Base-by-base conservation (phyloP, 2,888 invertebrate genomes). In the Cryptops parisi region DNA sequence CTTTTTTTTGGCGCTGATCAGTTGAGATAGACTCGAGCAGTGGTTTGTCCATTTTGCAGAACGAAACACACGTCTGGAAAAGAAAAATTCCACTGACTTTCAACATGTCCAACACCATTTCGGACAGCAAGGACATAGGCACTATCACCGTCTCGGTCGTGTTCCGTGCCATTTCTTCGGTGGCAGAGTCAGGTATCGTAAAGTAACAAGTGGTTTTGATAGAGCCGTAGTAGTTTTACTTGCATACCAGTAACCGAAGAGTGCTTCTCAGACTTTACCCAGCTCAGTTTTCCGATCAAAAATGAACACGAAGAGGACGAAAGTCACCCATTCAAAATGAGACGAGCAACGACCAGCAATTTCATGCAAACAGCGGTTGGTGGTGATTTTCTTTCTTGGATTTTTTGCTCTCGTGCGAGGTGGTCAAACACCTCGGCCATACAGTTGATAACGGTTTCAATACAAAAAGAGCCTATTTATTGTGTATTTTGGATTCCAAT, bases 81-180 rank as follows among this genome's bases (percentile, higher is more conserved):
- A n/a, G 45, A 21, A 27, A 44, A 25, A 45, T 52, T 45, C 52
- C 52, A 33, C 23, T 52, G 23, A 52, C 49, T 6, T 49, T 49
- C 22, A 49, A 49, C 21, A 23, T 49, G 22, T 26, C 49, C 9
- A 21, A 22, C n/a, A 49, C 22, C 17, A 9, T 15, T 39, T 23
- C 49, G 2, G 49, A 49, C 2, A 24, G 12, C 22, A 49, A 49
- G 39, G 23, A 45, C 3, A 39, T 23, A 19, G 52, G 52, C 17
- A 64, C 67, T 9, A 68, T 75, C 62, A 71, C 65, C 9, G 70
- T 74, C 1, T 72, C 74, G 3, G 65, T 72, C 2, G 62, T 73
- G 25, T 75, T 75, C 61, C 65, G 73, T 58, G 72, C 74, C 1
- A 71, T 74, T 1, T 61, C 67, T 15, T 67, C 68, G 2, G 68